A percentile compares a stretch with the other conserved stretches of the same genome.
Evolutionary conservation across 2,113 vertebrate species (phyloP).

Genomic region (Anguilla japonica): DNA sequence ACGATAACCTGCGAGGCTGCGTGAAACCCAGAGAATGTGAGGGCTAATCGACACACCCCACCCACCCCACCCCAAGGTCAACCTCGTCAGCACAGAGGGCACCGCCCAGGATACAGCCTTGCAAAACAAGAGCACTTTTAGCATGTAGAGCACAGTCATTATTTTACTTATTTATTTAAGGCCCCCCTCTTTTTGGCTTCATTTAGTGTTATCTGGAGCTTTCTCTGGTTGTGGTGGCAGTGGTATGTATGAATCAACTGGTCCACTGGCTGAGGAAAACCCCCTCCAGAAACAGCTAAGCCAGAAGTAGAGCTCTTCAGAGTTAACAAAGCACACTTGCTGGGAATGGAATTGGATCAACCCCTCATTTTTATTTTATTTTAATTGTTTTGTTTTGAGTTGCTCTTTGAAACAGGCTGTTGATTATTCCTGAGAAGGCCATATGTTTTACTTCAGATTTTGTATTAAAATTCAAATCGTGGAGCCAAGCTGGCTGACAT

Average conservation of each 20-base stretch:
- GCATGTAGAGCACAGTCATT: conserved; percentile 7
- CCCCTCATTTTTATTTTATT: background rate
- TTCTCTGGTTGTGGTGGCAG: background rate
- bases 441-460: conserved; percentile 16
- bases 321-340: too few relatives aligned
- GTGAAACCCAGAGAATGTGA: conserved; percentile 57
- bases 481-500: conserved; percentile 3
- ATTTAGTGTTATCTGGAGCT: background rate
- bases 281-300: background rate
- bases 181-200: background rate
- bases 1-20: conserved; percentile 65
- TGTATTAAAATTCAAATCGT: background rate
- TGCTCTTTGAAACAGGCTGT: background rate
- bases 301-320: too few relatives aligned
- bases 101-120: conserved; percentile 78
- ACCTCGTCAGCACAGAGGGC: conserved; percentile 60
- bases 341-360: too few relatives aligned
- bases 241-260: background rate
- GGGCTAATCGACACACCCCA: conserved; percentile 61
- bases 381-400: background rate
- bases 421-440: background rate
- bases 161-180: conserved; percentile 15
- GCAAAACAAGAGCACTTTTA: conserved; percentile 52
- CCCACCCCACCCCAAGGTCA: background rate
- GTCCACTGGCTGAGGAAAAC: background rate